Conservation (phyloP, 2,113 vertebrate species). For the Lamprologus sp. region DNA sequence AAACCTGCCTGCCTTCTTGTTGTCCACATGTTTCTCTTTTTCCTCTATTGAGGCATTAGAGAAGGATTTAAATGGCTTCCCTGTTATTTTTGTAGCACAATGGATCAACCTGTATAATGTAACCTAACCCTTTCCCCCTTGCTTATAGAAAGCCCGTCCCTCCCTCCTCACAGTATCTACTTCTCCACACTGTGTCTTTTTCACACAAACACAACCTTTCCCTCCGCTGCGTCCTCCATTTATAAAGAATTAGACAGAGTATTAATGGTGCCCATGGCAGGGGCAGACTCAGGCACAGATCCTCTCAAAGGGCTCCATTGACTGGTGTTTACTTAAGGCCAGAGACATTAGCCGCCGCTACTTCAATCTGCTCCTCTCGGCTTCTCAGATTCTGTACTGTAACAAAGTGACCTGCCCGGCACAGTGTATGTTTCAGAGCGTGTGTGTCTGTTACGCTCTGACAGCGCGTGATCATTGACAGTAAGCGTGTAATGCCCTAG, state of each 20-base stretch:
- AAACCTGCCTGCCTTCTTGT: slow-evolving; percentile 3
- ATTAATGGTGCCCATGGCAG: slow-evolving; percentile 36
- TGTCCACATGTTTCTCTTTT: slow-evolving; percentile 2
- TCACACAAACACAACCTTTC: not conserved
- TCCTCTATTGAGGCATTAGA: slow-evolving; percentile 34
- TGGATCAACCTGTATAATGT: slow-evolving; percentile 46
- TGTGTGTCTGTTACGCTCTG: not conserved
- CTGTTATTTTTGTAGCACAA: slow-evolving; percentile 65
- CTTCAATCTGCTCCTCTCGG: slow-evolving; percentile 24
- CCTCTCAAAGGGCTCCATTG: slow-evolving; percentile 54
- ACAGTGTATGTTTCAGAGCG: not conserved
- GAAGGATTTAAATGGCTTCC: slow-evolving; percentile 46
- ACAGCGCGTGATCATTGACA: not conserved
- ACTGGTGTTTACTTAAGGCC: slow-evolving; percentile 57
- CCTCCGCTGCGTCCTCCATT: not conserved
- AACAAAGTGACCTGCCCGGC: not conserved
- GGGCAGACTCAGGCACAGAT: slow-evolving; percentile 23
- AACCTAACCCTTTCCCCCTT: slow-evolving; percentile 60
- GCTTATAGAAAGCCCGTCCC: slow-evolving; percentile 40
- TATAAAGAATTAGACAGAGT: slow-evolving; percentile 38
- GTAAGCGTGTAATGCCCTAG: slow-evolving; percentile 6
- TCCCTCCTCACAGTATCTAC: not conserved
- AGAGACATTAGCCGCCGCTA: slow-evolving; percentile 39
- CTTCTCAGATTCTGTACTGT: slow-evolving; percentile 16
- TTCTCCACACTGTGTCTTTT: not conserved